Evolutionary conservation across 2,113 vertebrate species (phyloP).

Genomic region (Philantomba maxwellii): DNA sequence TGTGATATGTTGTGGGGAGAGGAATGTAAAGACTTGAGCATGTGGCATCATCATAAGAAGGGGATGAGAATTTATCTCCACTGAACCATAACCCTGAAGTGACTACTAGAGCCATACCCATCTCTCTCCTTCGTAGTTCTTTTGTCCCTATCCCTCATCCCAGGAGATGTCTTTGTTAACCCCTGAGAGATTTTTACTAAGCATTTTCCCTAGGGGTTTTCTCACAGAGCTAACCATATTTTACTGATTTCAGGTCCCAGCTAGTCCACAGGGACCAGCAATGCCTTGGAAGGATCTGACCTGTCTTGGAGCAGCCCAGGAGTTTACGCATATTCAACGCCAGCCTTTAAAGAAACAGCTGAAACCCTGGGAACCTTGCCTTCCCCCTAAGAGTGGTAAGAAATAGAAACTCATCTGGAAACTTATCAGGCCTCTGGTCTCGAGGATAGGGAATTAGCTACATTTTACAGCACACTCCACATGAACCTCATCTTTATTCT

Average conservation of each 20-base stretch:
- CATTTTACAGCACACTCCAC: neutral
- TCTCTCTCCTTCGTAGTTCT: neutral
- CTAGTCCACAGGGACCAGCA: conserved; percentile 51
- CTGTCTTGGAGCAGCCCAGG: conserved; percentile 29
- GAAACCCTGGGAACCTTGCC: conserved; percentile 50
- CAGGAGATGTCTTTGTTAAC: neutral
- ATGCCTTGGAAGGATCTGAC: conserved; percentile 62
- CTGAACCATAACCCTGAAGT: neutral
- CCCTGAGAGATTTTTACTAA: neutral
- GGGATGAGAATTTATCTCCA: neutral
- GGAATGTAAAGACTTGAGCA: neutral
- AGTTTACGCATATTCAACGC: conserved; percentile 24
- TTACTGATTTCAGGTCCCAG: conserved; percentile 58
- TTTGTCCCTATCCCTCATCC: neutral
- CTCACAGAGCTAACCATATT: conserved; percentile 30
- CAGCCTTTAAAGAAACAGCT: conserved; percentile 52
- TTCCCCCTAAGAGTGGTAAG: conserved; percentile 53
- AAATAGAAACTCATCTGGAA: conserved; percentile 8
- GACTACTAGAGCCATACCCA: neutral
- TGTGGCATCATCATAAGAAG: neutral
- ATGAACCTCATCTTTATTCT: neutral
- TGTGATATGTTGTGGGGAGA: neutral
- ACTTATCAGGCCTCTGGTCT: neutral
- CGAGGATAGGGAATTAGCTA: neutral
- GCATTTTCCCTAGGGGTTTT: neutral